Conservation (phyloP, 2,797 vertebrate species). For the Vespertilio murinus region DNA sequence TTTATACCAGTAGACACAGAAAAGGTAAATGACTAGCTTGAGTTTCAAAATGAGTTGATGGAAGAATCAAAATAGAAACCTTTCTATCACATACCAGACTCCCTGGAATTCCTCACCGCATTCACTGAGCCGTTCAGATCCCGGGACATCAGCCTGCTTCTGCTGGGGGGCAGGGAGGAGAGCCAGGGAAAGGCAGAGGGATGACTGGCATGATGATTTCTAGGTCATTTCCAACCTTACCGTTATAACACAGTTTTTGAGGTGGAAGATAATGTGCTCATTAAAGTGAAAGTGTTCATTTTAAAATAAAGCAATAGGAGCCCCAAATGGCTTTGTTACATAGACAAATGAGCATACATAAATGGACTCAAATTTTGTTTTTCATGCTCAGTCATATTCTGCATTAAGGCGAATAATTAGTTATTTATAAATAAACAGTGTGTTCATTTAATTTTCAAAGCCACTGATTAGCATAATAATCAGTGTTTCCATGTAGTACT, state of each 20-base stretch:
- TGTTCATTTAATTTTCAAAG: slow-evolving; percentile 45
- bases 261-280: slow-evolving; percentile 8
- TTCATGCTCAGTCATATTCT: slow-evolving; percentile 29
- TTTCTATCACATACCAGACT: background rate
- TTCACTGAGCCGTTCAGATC: background rate
- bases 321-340: background rate
- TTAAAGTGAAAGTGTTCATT: slow-evolving; percentile 47
- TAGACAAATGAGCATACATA: background rate
- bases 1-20: background rate
- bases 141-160: background rate
- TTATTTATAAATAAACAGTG: background rate
- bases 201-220: slow-evolving; percentile 14
- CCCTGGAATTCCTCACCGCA: background rate
- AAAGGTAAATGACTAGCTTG: slow-evolving; percentile 40
- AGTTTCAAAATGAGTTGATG: slow-evolving; percentile 38
- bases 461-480: slow-evolving; percentile 24
- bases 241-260: background rate
- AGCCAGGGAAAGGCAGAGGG: background rate
- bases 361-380: slow-evolving; percentile 7
- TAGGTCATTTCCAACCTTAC: slow-evolving; percentile 50
- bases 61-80: background rate
- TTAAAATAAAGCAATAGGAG: slow-evolving; percentile 48
- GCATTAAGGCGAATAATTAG: background rate
- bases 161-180: background rate
- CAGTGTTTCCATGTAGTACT: background rate